phyloP scores from a whole-genome alignment of 2,113 vertebrate genomes.

The Leucosticte australis region DNA sequence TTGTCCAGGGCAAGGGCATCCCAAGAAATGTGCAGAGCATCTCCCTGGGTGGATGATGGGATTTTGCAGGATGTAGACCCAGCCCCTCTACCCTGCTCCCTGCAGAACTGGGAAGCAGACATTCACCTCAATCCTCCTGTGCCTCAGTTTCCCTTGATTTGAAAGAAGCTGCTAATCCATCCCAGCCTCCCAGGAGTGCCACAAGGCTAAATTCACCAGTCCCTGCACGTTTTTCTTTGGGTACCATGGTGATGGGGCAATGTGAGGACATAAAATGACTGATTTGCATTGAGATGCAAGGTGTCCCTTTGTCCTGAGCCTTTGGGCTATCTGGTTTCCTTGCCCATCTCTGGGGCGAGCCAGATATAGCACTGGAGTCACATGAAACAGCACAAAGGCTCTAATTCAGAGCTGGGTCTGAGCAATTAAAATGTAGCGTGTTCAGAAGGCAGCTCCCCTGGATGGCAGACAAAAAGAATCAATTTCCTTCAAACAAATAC shows the following conservation, averaged over 20 bases:
- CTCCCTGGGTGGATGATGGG: rapidly evolving
- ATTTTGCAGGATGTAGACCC: neutral
- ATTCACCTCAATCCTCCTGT: neutral
- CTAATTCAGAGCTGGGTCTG: neutral
- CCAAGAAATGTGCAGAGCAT: neutral
- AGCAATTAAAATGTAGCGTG: conserved; percentile 25
- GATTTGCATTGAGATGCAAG: neutral
- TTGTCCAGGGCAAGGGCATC: neutral
- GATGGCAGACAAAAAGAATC: conserved; percentile 46
- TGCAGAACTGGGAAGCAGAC: neutral
- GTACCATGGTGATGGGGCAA: neutral
- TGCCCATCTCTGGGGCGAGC: neutral
- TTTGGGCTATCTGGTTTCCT: neutral
- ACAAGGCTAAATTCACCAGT: neutral
- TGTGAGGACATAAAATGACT: neutral
- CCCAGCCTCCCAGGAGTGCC: neutral
- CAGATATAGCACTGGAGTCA: conserved; percentile 5
- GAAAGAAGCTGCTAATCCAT: neutral
- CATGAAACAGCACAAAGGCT: neutral
- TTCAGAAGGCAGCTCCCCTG: conserved; percentile 22
- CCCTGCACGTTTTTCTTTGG: neutral
- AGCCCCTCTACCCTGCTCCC: neutral
- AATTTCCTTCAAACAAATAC: conserved; percentile 65
- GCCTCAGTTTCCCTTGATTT: neutral
- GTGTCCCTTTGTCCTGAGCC: neutral